A percentile compares a stretch with the other conserved stretches of the same genome.
Conservation (phyloP, 2,888 invertebrate species). For the Eucera pruinosa region DNA sequence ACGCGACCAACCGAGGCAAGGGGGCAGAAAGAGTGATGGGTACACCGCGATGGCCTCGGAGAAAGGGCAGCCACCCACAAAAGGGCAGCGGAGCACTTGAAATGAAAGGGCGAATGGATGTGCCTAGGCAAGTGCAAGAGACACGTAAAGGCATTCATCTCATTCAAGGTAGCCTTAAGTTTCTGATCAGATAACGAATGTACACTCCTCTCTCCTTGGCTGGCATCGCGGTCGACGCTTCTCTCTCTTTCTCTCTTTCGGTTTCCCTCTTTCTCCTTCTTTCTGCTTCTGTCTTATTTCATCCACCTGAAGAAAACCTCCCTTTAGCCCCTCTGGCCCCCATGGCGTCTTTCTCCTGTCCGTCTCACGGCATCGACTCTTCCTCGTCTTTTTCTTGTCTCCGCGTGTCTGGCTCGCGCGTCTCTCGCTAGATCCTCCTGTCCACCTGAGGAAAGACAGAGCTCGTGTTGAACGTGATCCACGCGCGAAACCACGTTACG, state of each 20-base stretch:
- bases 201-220: constrained; percentile 78
- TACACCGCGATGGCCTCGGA: constrained; percentile 69
- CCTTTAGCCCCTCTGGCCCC: constrained; percentile 17
- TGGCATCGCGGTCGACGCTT: constrained; percentile 49
- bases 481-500: constrained; percentile 70
- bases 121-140: constrained; percentile 83
- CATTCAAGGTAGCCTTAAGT: constrained; percentile 83
- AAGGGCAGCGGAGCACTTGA: constrained; percentile 81
- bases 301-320: neutral
- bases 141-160: constrained; percentile 84
- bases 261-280: constrained; percentile 24
- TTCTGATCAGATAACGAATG: constrained; percentile 83
- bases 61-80: constrained; percentile 82
- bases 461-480: constrained; percentile 51
- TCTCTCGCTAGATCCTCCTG: constrained; percentile 34
- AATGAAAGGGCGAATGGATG: constrained; percentile 82
- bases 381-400: constrained; percentile 59
- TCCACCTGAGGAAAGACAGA: neutral
- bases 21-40: constrained; percentile 71
- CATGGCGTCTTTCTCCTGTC: constrained; percentile 56
- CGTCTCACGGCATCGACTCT: constrained; percentile 50
- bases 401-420: constrained; percentile 34
- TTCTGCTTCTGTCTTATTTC: neutral
- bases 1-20: constrained; percentile 20
- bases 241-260: constrained; percentile 17